Conservation (phyloP, 2,888 invertebrate genomes). For the Stenichneumon culpator region DNA sequence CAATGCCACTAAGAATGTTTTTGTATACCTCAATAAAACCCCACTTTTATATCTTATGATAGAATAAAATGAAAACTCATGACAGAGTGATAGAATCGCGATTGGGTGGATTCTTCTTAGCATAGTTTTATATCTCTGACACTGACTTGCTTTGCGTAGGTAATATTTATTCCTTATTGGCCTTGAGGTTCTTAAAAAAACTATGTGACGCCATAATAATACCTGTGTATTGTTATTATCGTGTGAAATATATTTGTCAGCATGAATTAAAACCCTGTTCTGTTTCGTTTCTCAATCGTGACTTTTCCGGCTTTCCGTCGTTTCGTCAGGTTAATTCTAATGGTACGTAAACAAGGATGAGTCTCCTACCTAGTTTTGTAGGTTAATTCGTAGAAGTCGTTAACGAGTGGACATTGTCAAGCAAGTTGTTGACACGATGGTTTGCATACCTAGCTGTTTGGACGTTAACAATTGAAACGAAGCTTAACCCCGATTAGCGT, state of each 20-base stretch:
- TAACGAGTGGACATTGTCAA: background rate
- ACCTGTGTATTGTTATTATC: conserved; percentile 5
- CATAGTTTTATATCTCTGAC: conserved; percentile 4
- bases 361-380: background rate
- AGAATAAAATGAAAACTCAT: background rate
- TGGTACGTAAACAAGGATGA: background rate
- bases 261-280: background rate
- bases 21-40: background rate
- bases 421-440: background rate
- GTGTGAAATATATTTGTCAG: conserved; percentile 37
- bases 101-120: background rate
- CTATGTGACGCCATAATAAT: background rate
- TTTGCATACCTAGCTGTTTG: background rate
- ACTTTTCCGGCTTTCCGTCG: no score
- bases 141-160: background rate
- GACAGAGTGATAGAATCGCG: background rate
- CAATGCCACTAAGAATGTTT: background rate
- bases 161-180: conserved; percentile 38
- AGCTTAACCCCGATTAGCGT: background rate
- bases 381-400: background rate
- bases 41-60: background rate
- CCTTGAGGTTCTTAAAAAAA: conserved; percentile 15
- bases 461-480: background rate
- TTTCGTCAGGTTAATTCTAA: background rate
- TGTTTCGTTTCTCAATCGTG: no score